A percentile compares a stretch with the other conserved stretches of the same genome.
Conservation (phyloP, 2,797 vertebrate species). For the Lacerta viridis region DNA sequence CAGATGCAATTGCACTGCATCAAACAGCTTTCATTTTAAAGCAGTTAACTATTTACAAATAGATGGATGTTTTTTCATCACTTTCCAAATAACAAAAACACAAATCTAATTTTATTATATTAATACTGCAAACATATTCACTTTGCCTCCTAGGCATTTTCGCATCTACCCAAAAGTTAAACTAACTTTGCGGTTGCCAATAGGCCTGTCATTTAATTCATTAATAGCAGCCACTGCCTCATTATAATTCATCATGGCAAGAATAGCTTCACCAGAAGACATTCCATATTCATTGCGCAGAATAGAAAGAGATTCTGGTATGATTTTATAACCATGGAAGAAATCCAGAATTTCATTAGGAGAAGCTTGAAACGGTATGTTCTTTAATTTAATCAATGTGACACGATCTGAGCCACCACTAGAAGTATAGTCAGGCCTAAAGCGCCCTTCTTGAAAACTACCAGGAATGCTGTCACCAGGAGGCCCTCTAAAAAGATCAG, state of each 20-base stretch:
- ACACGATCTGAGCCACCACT: slow-evolving; percentile 79
- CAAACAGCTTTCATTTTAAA: slow-evolving; percentile 4
- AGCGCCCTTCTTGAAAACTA: slow-evolving; percentile 77
- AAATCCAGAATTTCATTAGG: slow-evolving; percentile 96
- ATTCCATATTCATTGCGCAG: slow-evolving; percentile 88
- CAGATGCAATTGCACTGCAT: neutral
- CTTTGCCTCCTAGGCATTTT: slow-evolving; percentile 51
- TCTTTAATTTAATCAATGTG: slow-evolving; percentile 88
- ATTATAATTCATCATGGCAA: slow-evolving; percentile 89
- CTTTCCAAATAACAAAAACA: slow-evolving; percentile 67
- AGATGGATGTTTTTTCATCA: slow-evolving; percentile 52
- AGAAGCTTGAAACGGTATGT: slow-evolving; percentile 92
- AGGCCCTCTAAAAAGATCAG: slow-evolving; percentile 77
- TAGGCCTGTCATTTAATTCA: slow-evolving; percentile 94
- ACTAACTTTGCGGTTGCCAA: slow-evolving; percentile 91
- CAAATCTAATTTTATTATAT: slow-evolving; percentile 55
- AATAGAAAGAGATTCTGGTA: slow-evolving; percentile 92
- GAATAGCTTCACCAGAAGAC: slow-evolving; percentile 89
- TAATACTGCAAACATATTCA: slow-evolving; percentile 73
- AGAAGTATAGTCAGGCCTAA: slow-evolving; percentile 76
- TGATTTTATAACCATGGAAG: slow-evolving; percentile 94
- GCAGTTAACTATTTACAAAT: slow-evolving; percentile 72
- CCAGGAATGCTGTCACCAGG: slow-evolving; percentile 74
- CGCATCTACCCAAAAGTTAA: slow-evolving; percentile 78
- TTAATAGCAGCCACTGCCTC: slow-evolving; percentile 92